Percentiles rank a stretch among this genome's conserved stretches.
Evolutionary conservation across 2,113 vertebrate species (phyloP).

Genomic region (Arizona elegans): DNA sequence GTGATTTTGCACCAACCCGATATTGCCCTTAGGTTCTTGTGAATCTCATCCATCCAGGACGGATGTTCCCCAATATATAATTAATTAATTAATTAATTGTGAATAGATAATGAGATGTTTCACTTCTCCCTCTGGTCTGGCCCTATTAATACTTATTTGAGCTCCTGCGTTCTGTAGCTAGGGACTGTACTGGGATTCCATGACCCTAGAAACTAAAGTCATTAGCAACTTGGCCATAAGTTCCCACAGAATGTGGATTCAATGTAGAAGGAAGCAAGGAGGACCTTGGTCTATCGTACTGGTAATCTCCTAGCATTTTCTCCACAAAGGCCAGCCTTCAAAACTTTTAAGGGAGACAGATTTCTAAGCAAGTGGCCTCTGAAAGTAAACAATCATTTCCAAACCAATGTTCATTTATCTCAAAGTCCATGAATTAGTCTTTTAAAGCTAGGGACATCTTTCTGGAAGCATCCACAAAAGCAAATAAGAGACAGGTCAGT

Average conservation of each 20-base stretch:
- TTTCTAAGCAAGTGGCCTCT: neutral
- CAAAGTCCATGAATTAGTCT: neutral
- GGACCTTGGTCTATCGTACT: neutral
- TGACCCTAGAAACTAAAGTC: neutral
- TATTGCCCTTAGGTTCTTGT: neutral
- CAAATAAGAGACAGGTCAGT: neutral
- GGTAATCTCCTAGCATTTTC: neutral
- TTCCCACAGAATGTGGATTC: neutral
- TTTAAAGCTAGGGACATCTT: neutral
- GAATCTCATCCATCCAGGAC: neutral
- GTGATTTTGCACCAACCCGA: neutral
- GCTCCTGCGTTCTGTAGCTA: neutral
- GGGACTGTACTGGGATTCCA: neutral
- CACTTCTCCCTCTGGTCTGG: neutral
- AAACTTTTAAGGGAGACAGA: neutral
- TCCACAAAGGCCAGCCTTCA: neutral
- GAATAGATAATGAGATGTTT: neutral
- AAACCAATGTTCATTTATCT: neutral
- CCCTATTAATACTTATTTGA: neutral
- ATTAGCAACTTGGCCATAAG: neutral
- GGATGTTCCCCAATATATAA: neutral
- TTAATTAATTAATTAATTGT: neutral
- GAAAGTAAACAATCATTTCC: neutral
- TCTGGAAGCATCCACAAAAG: neutral
- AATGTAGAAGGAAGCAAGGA: neutral